Evolutionary conservation across 2,113 vertebrate species (phyloP).

Genomic region (Chitala chitala): DNA sequence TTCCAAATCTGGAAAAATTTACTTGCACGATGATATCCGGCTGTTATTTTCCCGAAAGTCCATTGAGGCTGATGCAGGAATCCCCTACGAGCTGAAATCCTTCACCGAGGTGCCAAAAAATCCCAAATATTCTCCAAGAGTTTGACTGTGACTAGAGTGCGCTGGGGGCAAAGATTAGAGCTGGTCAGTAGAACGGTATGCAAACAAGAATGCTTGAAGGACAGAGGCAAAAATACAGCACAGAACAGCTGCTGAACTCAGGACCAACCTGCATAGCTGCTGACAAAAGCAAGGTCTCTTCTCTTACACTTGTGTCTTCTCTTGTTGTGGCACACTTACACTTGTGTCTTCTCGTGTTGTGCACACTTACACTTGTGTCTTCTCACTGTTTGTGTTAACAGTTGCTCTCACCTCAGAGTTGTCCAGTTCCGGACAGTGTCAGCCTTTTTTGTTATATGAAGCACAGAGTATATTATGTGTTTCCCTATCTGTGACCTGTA

Average conservation of each 20-base stretch:
- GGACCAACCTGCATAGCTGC: conserved; percentile 72
- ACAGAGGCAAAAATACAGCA: conserved; percentile 25
- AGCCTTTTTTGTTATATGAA: neutral
- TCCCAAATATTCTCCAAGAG: conserved; percentile 87
- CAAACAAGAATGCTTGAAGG: conserved; percentile 44
- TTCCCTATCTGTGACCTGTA: neutral
- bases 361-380: conserved; percentile 51
- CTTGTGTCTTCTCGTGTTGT: conserved; percentile 63
- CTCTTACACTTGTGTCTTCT: conserved; percentile 61
- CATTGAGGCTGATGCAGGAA: conserved; percentile 90
- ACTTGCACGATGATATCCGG: conserved; percentile 92
- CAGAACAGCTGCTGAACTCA: conserved; percentile 47
- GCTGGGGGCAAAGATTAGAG: conserved; percentile 33
- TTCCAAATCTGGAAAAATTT: conserved; percentile 96
- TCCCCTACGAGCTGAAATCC: conserved; percentile 94
- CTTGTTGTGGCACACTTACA: conserved; percentile 55
- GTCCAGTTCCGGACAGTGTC: conserved; percentile 32
- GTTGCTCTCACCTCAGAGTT: conserved; percentile 13
- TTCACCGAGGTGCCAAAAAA: conserved; percentile 96
- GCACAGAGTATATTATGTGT: neutral
- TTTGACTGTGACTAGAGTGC: conserved; percentile 67
- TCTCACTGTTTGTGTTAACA: conserved; percentile 55
- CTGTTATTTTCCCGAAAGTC: conserved; percentile 98
- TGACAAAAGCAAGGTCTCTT: too few relatives aligned
- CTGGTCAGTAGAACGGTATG: conserved; percentile 27